A percentile compares a stretch with the other conserved stretches of the same genome.
phyloP scores from a whole-genome alignment of 2,888 invertebrate genomes.

The Rhopalosiphum nymphaeae region DNA sequence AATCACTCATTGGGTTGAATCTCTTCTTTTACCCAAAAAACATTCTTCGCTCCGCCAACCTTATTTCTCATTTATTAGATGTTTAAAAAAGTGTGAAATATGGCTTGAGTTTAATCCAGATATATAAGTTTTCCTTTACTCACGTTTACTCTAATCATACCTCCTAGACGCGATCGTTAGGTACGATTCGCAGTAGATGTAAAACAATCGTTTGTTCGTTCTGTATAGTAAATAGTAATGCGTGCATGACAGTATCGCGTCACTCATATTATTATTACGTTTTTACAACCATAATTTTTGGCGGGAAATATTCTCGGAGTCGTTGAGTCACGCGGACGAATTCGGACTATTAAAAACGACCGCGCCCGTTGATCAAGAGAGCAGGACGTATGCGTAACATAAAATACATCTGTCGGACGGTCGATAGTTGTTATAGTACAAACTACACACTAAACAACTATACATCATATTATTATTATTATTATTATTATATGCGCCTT shows the following conservation, averaged over 20 bases:
- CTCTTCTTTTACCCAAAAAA: neutral
- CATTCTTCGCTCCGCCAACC: neutral
- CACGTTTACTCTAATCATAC: neutral
- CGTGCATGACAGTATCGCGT: neutral
- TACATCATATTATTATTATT: neutral
- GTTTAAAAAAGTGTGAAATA: neutral
- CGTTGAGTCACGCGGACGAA: neutral
- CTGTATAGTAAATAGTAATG: neutral
- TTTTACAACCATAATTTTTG: neutral
- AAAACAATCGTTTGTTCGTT: neutral
- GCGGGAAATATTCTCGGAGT: neutral
- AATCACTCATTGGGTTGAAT: neutral
- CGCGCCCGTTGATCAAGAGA: neutral
- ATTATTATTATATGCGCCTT: neutral
- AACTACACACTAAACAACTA: neutral
- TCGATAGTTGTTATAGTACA: neutral
- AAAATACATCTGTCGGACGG: neutral
- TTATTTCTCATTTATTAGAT: neutral
- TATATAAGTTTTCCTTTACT: neutral
- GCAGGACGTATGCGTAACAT: neutral
- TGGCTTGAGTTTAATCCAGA: neutral
- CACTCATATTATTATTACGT: neutral
- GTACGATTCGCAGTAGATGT: neutral
- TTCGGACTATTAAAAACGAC: neutral
- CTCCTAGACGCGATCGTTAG: neutral